Evolutionary conservation across 2,888 invertebrate species (phyloP).

Genomic region (Tetragonisca angustula): DNA sequence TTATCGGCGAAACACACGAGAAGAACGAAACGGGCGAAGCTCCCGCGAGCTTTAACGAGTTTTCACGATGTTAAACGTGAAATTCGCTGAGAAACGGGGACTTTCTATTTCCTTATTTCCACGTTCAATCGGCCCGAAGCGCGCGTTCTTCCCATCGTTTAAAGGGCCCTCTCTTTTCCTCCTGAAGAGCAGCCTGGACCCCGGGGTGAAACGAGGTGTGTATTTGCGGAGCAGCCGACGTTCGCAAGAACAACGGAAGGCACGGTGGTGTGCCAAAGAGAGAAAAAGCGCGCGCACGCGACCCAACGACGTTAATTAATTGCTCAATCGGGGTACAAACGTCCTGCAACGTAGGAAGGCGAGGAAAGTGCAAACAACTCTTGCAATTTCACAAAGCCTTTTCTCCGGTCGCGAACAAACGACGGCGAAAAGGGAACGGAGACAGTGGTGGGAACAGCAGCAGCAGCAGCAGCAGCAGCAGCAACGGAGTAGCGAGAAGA

Average conservation of each 20-base stretch:
- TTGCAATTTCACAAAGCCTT: conserved; percentile 28
- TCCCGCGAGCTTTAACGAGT: background rate
- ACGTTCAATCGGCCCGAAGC: background rate
- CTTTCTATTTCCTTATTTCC: background rate
- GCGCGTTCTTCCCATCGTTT: background rate
- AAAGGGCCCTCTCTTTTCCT: background rate
- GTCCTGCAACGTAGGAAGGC: background rate
- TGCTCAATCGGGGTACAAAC: conserved; percentile 21
- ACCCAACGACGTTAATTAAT: conserved; percentile 14
- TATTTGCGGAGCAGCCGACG: background rate
- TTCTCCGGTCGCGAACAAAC: background rate
- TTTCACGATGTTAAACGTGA: no score
- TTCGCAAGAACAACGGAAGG: background rate
- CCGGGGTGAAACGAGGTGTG: background rate
- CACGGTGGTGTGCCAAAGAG: background rate
- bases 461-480: no score
- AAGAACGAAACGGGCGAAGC: background rate
- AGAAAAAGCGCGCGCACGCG: no score
- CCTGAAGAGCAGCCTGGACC: no score
- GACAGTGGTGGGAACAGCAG: background rate
- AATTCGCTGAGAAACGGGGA: no score
- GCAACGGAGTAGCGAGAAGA: no score
- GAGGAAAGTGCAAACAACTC: conserved; percentile 24
- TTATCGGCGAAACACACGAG: no score
- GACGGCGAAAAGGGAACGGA: background rate